Percentiles rank a stretch among this genome's conserved stretches.
Evolutionary conservation across 1,140 invertebrate genomes (phyloP).

Genomic region (Lamellibrachia luymesi): DNA sequence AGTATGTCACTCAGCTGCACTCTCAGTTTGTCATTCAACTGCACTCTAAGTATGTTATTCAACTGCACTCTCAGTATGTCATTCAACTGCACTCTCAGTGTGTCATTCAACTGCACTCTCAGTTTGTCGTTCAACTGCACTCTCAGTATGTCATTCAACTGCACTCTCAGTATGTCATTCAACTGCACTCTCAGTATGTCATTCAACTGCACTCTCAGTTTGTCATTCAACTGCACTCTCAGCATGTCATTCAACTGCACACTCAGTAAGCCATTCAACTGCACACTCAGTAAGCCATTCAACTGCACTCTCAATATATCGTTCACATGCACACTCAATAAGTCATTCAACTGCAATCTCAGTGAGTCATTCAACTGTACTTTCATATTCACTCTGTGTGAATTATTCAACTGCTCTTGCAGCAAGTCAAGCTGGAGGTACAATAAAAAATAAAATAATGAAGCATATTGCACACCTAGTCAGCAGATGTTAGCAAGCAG

Average conservation of each 20-base stretch:
- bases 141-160: background rate
- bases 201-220: background rate
- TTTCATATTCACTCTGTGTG: background rate
- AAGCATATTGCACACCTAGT: too few relatives aligned
- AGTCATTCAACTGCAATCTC: background rate
- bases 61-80: background rate
- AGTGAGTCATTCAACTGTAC: background rate
- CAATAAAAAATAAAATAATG: too few relatives aligned
- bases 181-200: background rate
- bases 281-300: background rate
- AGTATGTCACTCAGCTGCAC: too few relatives aligned
- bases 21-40: background rate
- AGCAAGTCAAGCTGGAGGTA: background rate
- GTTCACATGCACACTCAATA: background rate
- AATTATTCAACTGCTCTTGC: background rate
- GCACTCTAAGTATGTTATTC: background rate
- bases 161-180: background rate
- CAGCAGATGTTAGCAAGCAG: too few relatives aligned
- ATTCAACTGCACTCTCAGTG: background rate
- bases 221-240: background rate
- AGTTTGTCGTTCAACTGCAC: background rate
- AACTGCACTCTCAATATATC: background rate
- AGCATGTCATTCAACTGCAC: background rate
- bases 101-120: background rate
- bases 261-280: background rate